Conservation (phyloP, 2,888 invertebrate species). For the Drosophila kuntzei region DNA sequence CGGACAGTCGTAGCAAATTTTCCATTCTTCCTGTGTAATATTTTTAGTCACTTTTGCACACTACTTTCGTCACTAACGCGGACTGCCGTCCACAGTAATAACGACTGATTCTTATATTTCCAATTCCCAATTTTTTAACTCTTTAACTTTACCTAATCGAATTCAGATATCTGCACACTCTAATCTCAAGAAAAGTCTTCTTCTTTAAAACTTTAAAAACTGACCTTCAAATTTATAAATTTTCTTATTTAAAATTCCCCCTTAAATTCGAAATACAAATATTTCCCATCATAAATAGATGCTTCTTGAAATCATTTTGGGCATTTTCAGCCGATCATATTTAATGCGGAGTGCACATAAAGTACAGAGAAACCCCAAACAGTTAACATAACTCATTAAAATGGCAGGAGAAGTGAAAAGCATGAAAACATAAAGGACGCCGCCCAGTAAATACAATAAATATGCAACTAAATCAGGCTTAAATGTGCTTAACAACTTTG, state of each 20-base stretch:
- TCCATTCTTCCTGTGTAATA: too few species aligned
- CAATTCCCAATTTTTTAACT: too few species aligned
- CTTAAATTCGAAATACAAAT: background rate
- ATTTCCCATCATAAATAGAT: slow-evolving; percentile 41
- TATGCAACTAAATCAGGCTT: slow-evolving; percentile 82
- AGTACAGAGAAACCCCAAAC: slow-evolving; percentile 33
- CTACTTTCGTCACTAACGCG: too few species aligned
- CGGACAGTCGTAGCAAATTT: too few species aligned
- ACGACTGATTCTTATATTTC: too few species aligned
- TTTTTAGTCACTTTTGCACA: too few species aligned
- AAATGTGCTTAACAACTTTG: slow-evolving; percentile 82
- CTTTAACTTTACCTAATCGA: too few species aligned
- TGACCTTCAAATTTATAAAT: slow-evolving; percentile 2
- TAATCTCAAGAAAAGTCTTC: too few species aligned
- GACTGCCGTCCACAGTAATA: too few species aligned
- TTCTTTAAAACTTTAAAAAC: background rate
- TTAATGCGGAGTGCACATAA: slow-evolving; percentile 32
- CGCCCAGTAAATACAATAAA: slow-evolving; percentile 67
- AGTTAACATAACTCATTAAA: slow-evolving; percentile 79
- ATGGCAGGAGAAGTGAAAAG: slow-evolving; percentile 33
- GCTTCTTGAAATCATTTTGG: slow-evolving; percentile 11
- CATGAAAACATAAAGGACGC: background rate
- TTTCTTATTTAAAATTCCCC: background rate
- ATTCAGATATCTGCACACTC: too few species aligned
- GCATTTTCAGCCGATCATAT: slow-evolving; percentile 18